Percentiles rank a stretch among this genome's conserved stretches.
Conservation (phyloP, 1,140 invertebrate genomes). For the Polypedilum pembai region DNA sequence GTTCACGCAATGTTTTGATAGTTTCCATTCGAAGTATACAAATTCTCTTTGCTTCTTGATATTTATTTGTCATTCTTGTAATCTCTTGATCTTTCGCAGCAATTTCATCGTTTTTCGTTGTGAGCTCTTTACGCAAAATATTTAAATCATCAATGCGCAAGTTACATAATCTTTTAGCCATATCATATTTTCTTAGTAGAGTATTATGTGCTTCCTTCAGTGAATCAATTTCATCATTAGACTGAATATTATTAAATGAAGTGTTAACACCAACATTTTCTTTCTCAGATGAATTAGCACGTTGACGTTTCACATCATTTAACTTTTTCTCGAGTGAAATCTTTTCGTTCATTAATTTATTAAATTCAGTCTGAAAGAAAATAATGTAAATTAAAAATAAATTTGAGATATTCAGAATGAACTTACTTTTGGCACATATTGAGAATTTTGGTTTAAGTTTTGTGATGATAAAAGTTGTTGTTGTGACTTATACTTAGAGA, state of each 20-base stretch:
- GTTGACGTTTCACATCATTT: background rate
- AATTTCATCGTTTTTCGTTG: background rate
- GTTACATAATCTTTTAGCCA: background rate
- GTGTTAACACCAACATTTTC: background rate
- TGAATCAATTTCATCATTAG: background rate
- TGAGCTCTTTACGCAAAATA: background rate
- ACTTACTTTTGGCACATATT: background rate
- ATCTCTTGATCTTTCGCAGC: background rate
- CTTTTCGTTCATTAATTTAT: background rate
- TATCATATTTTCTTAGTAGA: background rate
- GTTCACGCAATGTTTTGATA: background rate
- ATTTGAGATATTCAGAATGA: background rate
- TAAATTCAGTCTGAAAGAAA: background rate
- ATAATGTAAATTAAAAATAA: background rate
- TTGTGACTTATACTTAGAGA: background rate
- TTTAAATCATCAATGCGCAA: background rate
- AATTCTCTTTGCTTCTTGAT: background rate
- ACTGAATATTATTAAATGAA: background rate
- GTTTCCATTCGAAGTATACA: background rate
- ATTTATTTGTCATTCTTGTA: background rate
- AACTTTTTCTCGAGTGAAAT: background rate
- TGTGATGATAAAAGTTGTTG: background rate
- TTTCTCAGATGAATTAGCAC: background rate
- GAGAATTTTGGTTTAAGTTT: background rate
- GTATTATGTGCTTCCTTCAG: background rate